These are phyloP conservation scores for Lacerta agilis DNA, from an alignment of 2,797 vertebrate genomes.

Conservation along the genomic window DNA sequence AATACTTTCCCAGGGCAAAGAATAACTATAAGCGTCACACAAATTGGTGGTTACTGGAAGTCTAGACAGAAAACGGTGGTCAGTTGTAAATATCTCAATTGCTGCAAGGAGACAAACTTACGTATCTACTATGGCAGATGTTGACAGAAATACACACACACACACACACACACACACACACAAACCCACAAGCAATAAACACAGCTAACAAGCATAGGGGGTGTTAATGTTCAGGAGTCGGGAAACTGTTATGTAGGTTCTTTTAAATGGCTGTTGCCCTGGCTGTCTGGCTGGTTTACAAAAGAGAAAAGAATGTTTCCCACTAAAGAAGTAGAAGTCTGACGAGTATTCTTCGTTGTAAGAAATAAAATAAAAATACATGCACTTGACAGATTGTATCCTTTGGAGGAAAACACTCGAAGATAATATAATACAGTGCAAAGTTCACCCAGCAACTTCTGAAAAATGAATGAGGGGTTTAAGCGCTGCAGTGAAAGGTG, in stretches of 20 bases:
- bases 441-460: neutral
- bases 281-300: slow-evolving; percentile 39
- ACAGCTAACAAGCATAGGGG: slow-evolving; percentile 57
- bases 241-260: slow-evolving; percentile 59
- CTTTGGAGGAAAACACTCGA: neutral
- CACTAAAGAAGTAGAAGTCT: slow-evolving; percentile 41
- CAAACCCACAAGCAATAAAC: slow-evolving; percentile 64
- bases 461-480: neutral
- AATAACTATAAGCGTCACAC: slow-evolving; percentile 32
- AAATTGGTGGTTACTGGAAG: slow-evolving; percentile 57
- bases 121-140: slow-evolving; percentile 52
- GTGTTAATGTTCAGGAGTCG: slow-evolving; percentile 18
- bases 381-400: neutral
- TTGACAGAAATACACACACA: slow-evolving; percentile 53
- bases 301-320: slow-evolving; percentile 45
- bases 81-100: slow-evolving; percentile 50
- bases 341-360: slow-evolving; percentile 14
- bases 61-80: slow-evolving; percentile 60
- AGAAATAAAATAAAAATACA: neutral
- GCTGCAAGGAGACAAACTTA: slow-evolving; percentile 53
- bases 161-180: no score
- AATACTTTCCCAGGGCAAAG: slow-evolving; percentile 35
- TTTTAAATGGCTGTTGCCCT: slow-evolving; percentile 54
- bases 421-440: neutral
- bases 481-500: neutral